Base-by-base conservation (phyloP, 1,140 invertebrate genomes). In the Drosophila orena region DNA sequence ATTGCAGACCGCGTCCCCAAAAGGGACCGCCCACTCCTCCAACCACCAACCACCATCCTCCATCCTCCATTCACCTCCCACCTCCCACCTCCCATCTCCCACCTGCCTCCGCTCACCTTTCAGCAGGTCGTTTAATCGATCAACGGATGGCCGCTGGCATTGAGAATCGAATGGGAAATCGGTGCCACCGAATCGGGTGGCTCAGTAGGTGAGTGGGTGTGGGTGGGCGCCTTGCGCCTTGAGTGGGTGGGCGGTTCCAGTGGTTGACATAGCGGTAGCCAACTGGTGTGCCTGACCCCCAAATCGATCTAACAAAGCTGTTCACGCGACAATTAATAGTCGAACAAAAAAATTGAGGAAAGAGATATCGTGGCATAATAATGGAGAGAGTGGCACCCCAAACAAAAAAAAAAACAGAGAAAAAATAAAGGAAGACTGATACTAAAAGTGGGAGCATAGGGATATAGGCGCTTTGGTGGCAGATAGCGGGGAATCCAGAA, bases 251-350 rank as follows among this genome's bases (percentile, higher is more conserved):
- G 43, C 30, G 46, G 37, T 35, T 50, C 61, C 52, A 74, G 59
- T 37, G 74, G 74, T 77, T 77, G 75, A 77, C 75, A 77, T 40
- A 74, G 55, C 74, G 62, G 70, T 62, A 79, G 75, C 76, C 76
- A 78, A 70, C 72, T 64, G 27, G 27, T 50, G 37, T 64, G 37
- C 73, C 52, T 75, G 72, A 75, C 72, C 72, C 70, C 71, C 61
- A 69, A 70, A 77, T 77, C 74, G 74, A 77, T 77, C 75, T 70
- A 77, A 77, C 73, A 77, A 86, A 69, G 55, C 71, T 43, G 71
- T 86, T 86, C 83, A 86, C 83, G 83, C 83, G 83, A 86, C 83
- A 86, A 86, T 86, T 86, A 86, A 86, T 88, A 78, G 83, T 77
- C 37, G 20, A 49, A n/a, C 17, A 17, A 17, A 49, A 12, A 30